Base-by-base conservation (phyloP, 2,113 vertebrate species). In the Anser cygnoides region DNA sequence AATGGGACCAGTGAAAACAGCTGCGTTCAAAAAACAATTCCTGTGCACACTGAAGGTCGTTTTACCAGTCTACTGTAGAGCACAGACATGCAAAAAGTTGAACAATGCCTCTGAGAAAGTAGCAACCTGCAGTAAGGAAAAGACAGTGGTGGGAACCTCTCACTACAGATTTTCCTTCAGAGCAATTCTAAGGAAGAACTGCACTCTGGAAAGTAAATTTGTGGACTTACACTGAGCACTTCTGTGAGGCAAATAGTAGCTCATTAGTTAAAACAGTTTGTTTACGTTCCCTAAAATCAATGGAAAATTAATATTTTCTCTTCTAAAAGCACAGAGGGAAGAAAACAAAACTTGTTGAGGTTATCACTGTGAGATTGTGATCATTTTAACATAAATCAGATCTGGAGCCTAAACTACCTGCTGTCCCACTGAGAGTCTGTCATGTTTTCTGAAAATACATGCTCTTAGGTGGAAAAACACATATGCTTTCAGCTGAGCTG, bases 261-360 rank as follows among this genome's bases (percentile, higher is more conserved):
- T 1, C 43, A 61, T 87, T 89, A 95, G 52, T 92, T 95, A 87
- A 84, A 95, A 93, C 84, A 89, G 92, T 93, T 81, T 95, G 91
- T 85, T 97, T 91, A 58, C 52, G 19, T 85, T 85, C 62, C 37
- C 35, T 75, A 79, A 96, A 95, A 97, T 96, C 91, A 85, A 95
- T 94, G 62, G 20, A 87, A 78, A 87, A 91, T 68, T 76, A 87
- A 78, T 62, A 70, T 92, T 95, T 87, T 80, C 74, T 87, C 59
- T 89, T 70, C 46, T 73, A 55, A 72, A 87, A 82, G 33, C 35
- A 89, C 44, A 65, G 46, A 75, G 44, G 35, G 66, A 84, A 84
- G 26, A 43, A 92, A 92, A 91, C 66, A 89, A 79, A 96, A 82
- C 49, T 78, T 84, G 33, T 87, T 62, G 71, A 76, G 66, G 44